A percentile compares a stretch with the other conserved stretches of the same genome.
Evolutionary conservation across 2,113 vertebrate genomes (phyloP).

Genomic region (Indicator indicator): DNA sequence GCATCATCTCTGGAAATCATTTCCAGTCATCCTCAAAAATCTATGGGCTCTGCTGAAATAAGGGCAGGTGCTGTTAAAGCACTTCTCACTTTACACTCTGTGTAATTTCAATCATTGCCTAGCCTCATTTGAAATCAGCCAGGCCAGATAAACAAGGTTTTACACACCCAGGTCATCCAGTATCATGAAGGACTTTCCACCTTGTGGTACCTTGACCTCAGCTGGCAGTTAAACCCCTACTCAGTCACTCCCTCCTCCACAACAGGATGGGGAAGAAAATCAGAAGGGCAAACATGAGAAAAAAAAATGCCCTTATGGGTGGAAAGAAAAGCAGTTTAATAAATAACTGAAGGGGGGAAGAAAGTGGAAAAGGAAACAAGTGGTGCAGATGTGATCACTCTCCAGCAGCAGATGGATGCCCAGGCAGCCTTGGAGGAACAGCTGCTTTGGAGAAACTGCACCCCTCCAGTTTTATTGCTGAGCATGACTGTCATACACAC

Average conservation of each 20-base stretch:
- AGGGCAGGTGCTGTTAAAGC: background rate
- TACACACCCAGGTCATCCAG: background rate
- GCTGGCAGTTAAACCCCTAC: background rate
- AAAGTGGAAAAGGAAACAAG: background rate
- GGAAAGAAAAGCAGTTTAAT: background rate
- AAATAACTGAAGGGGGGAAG: background rate
- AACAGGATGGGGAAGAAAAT: background rate
- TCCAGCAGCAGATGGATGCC: background rate
- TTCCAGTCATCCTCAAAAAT: background rate
- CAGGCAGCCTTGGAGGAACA: background rate
- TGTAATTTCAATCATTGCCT: accelerated
- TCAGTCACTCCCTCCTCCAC: background rate
- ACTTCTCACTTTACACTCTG: background rate
- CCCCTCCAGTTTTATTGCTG: background rate
- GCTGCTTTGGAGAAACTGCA: background rate
- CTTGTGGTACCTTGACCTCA: background rate
- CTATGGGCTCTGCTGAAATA: background rate
- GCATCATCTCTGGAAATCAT: background rate
- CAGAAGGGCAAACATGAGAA: background rate
- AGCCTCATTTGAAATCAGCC: background rate
- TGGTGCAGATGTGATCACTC: background rate
- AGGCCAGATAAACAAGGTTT: background rate
- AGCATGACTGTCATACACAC: background rate
- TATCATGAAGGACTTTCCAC: background rate
- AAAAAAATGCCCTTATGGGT: background rate